phyloP scores from a whole-genome alignment of 2,797 vertebrate species.

The Chelmon rostratus region DNA sequence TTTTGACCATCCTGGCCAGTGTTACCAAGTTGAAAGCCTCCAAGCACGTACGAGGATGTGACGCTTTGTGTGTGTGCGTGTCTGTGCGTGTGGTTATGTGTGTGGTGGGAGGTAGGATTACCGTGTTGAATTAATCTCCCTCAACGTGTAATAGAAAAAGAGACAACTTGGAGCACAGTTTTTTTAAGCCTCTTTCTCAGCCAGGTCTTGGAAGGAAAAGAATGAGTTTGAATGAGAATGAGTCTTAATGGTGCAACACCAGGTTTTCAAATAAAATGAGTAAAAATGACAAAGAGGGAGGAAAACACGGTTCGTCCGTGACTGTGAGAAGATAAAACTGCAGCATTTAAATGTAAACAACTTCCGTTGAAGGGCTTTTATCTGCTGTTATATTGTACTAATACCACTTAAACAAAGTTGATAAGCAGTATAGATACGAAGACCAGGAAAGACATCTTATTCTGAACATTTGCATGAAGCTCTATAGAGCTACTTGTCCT shows the following conservation, averaged over 20 bases:
- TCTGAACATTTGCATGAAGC: background rate
- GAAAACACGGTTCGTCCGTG: background rate
- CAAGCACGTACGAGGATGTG: conserved; percentile 25
- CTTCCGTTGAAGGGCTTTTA: conserved; percentile 53
- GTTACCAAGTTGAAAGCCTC: conserved; percentile 38
- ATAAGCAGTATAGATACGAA: conserved; percentile 46
- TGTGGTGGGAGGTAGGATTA: conserved; percentile 13
- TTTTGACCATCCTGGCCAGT: conserved; percentile 23
- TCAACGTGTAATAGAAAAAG: conserved; percentile 18
- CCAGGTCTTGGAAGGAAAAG: conserved; percentile 30
- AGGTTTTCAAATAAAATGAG: conserved; percentile 18
- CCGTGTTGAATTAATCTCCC: conserved; percentile 35
- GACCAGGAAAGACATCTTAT: background rate
- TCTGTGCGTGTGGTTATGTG: conserved; percentile 13
- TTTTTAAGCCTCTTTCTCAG: background rate
- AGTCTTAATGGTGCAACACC: conserved; percentile 3
- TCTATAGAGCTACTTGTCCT: background rate
- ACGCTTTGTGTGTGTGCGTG: conserved; percentile 17
- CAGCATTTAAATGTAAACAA: conserved; percentile 45
- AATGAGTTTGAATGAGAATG: too few species aligned
- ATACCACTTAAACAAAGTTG: conserved; percentile 39
- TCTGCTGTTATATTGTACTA: conserved; percentile 53
- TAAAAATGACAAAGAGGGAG: conserved; percentile 2
- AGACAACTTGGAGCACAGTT: conserved; percentile 9
- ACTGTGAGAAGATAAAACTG: conserved; percentile 34